Conservation (phyloP, 2,113 vertebrate genomes). For the Lagopus muta region DNA sequence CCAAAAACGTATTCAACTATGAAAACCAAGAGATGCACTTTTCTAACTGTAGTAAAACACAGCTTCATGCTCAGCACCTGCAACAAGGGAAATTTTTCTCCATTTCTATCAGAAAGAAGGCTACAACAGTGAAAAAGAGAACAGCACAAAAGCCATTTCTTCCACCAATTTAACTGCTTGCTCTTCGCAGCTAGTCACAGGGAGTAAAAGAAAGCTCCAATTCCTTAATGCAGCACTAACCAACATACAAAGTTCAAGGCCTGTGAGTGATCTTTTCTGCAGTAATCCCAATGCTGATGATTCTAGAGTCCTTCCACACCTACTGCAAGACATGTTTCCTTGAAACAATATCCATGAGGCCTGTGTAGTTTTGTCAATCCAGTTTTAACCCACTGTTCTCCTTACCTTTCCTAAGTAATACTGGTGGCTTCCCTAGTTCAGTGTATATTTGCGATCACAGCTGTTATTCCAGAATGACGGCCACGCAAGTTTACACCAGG, state of each 20-base stretch:
- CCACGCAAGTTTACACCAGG: neutral
- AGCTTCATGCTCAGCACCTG: neutral
- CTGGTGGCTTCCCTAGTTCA: neutral
- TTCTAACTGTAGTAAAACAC: neutral
- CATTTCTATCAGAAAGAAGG: neutral
- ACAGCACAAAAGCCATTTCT: neutral
- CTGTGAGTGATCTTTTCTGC: neutral
- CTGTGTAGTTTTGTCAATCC: neutral
- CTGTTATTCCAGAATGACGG: neutral
- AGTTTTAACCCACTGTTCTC: neutral
- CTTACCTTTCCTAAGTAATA: neutral
- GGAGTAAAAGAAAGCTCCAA: neutral
- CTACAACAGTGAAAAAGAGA: neutral
- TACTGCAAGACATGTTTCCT: neutral
- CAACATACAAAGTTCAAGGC: neutral
- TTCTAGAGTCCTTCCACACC: neutral
- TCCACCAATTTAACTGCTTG: neutral
- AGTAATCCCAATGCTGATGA: neutral
- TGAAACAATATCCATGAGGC: neutral
- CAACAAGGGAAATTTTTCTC: neutral
- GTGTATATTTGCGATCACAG: neutral
- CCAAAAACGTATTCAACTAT: accelerated
- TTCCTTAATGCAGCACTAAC: neutral
- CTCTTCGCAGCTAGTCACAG: neutral
- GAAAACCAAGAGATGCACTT: neutral